phyloP scores from a whole-genome alignment of 2,113 vertebrate species.

The Anser cygnoides region DNA sequence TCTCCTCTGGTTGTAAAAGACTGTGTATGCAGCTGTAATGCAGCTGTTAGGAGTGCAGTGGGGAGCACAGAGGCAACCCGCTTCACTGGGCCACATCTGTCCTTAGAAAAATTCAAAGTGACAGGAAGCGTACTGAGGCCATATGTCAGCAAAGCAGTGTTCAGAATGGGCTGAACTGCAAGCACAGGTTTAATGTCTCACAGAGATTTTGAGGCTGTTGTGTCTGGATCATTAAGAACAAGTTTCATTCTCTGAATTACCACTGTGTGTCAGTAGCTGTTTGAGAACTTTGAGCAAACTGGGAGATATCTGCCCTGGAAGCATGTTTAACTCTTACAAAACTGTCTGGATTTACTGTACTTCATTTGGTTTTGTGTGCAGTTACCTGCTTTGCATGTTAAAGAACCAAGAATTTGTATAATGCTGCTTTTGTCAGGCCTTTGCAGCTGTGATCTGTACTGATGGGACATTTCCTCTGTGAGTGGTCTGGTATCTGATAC shows the following conservation, averaged over 20 bases:
- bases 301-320: neutral
- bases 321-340: neutral
- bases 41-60: neutral
- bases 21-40: neutral
- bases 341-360: neutral
- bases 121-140: neutral
- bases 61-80: neutral
- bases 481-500: neutral
- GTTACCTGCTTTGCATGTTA: neutral
- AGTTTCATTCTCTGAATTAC: neutral
- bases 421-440: neutral
- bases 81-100: neutral
- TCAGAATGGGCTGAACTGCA: neutral
- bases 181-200: neutral
- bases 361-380: neutral
- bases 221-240: neutral
- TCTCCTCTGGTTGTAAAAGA: neutral
- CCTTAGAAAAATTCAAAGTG: neutral
- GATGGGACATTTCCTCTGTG: neutral
- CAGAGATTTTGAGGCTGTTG: neutral
- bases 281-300: conserved; percentile 1
- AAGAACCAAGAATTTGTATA: neutral
- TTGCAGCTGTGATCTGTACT: neutral
- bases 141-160: neutral
- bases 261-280: neutral